Evolutionary conservation across 2,888 invertebrate genomes (phyloP), one percentile per base, ranked within the genome.

Genomic region (Phasia obesa): DNA sequence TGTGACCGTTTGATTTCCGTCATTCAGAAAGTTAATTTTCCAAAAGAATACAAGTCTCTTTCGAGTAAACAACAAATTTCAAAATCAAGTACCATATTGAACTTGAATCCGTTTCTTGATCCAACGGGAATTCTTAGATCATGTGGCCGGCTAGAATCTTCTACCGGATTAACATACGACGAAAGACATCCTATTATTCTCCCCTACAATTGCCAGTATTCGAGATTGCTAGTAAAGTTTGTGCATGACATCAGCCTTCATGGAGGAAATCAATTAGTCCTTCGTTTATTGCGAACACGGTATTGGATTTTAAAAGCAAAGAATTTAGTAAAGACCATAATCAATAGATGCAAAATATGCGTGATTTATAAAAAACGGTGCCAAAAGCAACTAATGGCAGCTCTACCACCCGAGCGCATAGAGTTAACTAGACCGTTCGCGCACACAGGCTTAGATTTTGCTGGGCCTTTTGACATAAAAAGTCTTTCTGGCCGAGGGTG

Each of bases 111-210:
- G 6, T 38, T 67, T 38, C 4, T 67, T 9, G 53, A 67, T 9
- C 25, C 51, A 6, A 23, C 38, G 7, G 53, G 38, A 13, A 15
- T 31, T 9, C 31, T 31, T 4, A 31, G 31, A 31, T 31, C 31
- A 31, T 31, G 31, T 31, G 27, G 31, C 27, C 60, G 74, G 15
- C 53, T 2, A n/a, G n/a, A n/a, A n/a, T n/a, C n/a, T n/a, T n/a
- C n/a, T n/a, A n/a, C n/a, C n/a, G n/a, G n/a, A n/a, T 17, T 79
- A 0, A 31, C 71, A 0, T 77, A 69, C 15, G 42, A 77, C 35
- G 65, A 65, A 13, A 21, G 23, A 35, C 31, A 67, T 67, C 38
- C 53, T 23, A 13, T 67, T 4, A 53, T 67, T 11, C n/a, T 67
- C 21, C 53, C 53, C 0, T 53, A 53, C 31, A 67, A 53, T 13